A percentile compares a stretch with the other conserved stretches of the same genome.
phyloP scores from a whole-genome alignment of 1,140 invertebrate species.

The Amyelois transitella region DNA sequence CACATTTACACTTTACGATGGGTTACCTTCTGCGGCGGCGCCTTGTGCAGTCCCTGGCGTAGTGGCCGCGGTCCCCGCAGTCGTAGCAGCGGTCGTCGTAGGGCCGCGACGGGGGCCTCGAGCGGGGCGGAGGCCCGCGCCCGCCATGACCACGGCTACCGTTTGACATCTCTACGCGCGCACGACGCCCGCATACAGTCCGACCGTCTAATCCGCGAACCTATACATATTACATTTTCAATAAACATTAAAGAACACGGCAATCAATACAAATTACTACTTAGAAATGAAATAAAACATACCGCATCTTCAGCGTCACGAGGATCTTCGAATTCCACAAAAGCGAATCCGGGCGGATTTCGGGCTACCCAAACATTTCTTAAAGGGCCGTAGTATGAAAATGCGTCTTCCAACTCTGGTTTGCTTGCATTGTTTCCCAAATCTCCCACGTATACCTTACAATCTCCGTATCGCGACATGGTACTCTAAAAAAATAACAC shows the following conservation, averaged over 20 bases:
- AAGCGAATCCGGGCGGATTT: slow-evolving; percentile 95
- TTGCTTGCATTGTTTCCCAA: slow-evolving; percentile 91
- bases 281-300: slow-evolving; percentile 55
- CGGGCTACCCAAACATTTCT: slow-evolving; percentile 96
- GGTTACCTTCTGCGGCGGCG: slow-evolving; percentile 77
- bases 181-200: slow-evolving; percentile 89
- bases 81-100: slow-evolving; percentile 92
- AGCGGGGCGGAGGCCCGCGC: slow-evolving; percentile 73
- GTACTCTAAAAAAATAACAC: no score
- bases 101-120: slow-evolving; percentile 81
- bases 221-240: slow-evolving; percentile 36
- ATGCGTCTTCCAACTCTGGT: slow-evolving; percentile 94
- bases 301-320: slow-evolving; percentile 95
- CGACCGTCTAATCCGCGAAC: slow-evolving; percentile 80
- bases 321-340: slow-evolving; percentile 96
- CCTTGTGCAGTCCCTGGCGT: slow-evolving; percentile 89
- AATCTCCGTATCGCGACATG: slow-evolving; percentile 90
- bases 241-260: no score
- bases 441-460: slow-evolving; percentile 98
- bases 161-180: slow-evolving; percentile 93
- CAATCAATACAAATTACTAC: no score
- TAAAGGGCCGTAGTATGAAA: slow-evolving; percentile 94
- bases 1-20: no score
- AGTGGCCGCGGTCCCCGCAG: slow-evolving; percentile 93
- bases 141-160: slow-evolving; percentile 80